Base-by-base conservation (phyloP, 2,888 invertebrate species). In the Gandaritis pyraliata region DNA sequence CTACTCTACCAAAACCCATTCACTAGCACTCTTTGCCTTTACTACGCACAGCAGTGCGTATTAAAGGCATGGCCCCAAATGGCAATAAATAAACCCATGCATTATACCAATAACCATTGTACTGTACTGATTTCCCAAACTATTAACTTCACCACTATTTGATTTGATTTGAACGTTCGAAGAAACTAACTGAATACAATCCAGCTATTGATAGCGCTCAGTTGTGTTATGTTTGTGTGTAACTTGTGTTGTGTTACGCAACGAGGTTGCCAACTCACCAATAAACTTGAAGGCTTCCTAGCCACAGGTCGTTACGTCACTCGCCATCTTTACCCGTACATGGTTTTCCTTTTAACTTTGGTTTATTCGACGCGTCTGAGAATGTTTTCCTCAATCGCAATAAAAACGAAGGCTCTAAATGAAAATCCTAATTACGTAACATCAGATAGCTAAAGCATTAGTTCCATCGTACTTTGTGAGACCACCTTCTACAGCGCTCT, bases 261-360 rank as follows among this genome's bases (percentile, higher is more conserved):
- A 51, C 36, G 47, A 51, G 30, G 23, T 52, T 41, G 39, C 47
- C 56, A 45, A 52, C 53, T 59, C 36, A 47, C 52, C 61, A 56
- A 48, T 43, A 52, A 58, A 43, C 61, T 49, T 48, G 52, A 54
- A 61, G 56, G 51, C 50, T 61, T 48, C 47, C 47, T 46, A 43
- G 61, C 61, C 43, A 57, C 56, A 61, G 50, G 50, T 60, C 18
- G 30, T 39, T 59, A 29, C 59, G 33, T 45, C 53, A 60, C 36
- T 16, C 52, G 16, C 47, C 49, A 23, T 54, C 15, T 36, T 56
- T 29, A 39, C 30, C 33, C 13, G 36, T 36, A 50, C 50, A 51
- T 58, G 51, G 50, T 51, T 50, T 46, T 45, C 18, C 50, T 58
- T 57, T 50, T 49, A 49, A 47, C 13, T 38, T 41, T 33, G 48